Evolutionary conservation across 2,797 vertebrate genomes (phyloP).

Genomic region (Lagorchestes hirsutus): DNA sequence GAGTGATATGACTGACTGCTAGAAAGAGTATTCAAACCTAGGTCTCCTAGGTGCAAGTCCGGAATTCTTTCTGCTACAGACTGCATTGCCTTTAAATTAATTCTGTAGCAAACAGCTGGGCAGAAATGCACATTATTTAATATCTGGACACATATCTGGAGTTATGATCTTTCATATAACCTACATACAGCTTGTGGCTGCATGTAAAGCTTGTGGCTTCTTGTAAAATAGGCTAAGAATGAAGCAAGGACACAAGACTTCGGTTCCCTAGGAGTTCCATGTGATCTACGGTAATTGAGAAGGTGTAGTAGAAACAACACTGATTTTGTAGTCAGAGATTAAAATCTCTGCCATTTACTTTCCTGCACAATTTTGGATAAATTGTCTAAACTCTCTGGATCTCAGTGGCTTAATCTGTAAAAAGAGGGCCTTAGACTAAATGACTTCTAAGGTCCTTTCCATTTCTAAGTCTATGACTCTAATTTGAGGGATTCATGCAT

Average conservation of each 20-base stretch:
- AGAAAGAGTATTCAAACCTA: neutral
- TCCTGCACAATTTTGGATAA: neutral
- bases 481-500: neutral
- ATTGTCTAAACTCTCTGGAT: neutral
- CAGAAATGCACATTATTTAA: slow-evolving; percentile 24
- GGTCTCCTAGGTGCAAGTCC: neutral
- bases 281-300: neutral
- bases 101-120: neutral
- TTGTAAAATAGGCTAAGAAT: neutral
- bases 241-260: neutral
- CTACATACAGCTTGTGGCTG: too few species aligned
- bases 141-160: slow-evolving; percentile 15
- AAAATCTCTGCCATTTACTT: neutral
- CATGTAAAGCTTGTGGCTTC: neutral
- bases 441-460: neutral
- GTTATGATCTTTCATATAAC: neutral
- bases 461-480: neutral
- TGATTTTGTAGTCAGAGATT: neutral
- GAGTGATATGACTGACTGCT: neutral
- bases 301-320: neutral
- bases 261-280: neutral
- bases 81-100: neutral
- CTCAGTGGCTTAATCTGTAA: neutral
- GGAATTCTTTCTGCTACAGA: neutral
- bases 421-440: neutral